These are phyloP conservation scores for Epinotia bilunana DNA, from an alignment of 2,888 invertebrate genomes.

Conservation along the genomic window DNA sequence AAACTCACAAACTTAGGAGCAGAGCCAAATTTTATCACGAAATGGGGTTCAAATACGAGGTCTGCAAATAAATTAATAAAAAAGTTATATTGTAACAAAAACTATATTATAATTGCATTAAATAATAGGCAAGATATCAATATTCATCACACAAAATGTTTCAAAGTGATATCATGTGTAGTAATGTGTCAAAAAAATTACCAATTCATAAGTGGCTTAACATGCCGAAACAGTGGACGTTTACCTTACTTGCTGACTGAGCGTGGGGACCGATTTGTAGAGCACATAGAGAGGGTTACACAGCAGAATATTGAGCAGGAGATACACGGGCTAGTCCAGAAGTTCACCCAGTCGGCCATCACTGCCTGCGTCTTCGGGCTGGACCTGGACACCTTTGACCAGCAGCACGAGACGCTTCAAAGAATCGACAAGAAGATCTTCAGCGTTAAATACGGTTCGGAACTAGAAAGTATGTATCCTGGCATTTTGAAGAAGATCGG, in stretches of 20 bases:
- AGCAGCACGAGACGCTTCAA: constrained; percentile 11
- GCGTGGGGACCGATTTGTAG: constrained; percentile 27
- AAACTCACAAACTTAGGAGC: too few species aligned
- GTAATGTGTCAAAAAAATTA: too few species aligned
- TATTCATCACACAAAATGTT: too few species aligned
- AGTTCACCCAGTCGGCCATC: constrained; percentile 44
- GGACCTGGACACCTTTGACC: constrained; percentile 32
- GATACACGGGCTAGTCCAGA: constrained; percentile 25
- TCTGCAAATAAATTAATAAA: too few species aligned
- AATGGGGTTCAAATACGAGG: too few species aligned
- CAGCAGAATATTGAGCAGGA: constrained; percentile 23
- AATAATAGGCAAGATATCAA: too few species aligned
- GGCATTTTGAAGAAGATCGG: constrained; percentile 37
- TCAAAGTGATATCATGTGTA: too few species aligned
- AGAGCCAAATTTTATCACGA: too few species aligned
- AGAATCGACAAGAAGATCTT: constrained; percentile 37
- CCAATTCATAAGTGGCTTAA: too few species aligned
- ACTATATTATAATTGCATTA: too few species aligned
- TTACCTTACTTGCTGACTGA: constrained; percentile 41
- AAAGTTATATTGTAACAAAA: too few species aligned
- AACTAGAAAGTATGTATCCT: constrained; percentile 39
- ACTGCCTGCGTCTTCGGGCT: constrained; percentile 49
- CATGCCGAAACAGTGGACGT: too few species aligned
- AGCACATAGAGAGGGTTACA: constrained; percentile 9
- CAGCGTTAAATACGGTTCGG: constrained; percentile 9